Evolutionary conservation across 2,888 invertebrate genomes (phyloP).

Genomic region (Melinopterus prodromus): DNA sequence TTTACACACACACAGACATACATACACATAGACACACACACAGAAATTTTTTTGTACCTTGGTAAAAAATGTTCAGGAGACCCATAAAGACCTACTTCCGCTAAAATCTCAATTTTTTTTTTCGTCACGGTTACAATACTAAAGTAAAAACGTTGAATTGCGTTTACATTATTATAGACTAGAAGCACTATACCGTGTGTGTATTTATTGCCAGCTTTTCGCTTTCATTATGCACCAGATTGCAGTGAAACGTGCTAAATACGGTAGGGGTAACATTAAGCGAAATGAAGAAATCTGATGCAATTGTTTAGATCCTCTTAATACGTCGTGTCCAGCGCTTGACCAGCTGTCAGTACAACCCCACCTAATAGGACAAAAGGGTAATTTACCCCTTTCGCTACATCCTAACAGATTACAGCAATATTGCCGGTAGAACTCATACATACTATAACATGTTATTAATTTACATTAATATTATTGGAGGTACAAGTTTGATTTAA

Average conservation of each 20-base stretch:
- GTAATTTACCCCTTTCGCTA: not conserved
- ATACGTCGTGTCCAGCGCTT: constrained; percentile 45
- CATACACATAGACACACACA: too few species aligned
- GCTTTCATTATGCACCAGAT: not conserved
- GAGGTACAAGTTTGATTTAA: too few species aligned
- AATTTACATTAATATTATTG: too few species aligned
- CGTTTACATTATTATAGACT: too few species aligned
- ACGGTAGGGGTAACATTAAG: not conserved
- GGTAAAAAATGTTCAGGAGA: too few species aligned
- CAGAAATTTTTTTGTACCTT: too few species aligned
- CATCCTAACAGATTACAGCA: not conserved
- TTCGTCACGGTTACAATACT: too few species aligned
- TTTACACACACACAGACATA: too few species aligned
- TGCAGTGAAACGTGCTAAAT: not conserved
- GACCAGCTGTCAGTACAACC: constrained; percentile 47
- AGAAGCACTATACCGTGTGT: too few species aligned
- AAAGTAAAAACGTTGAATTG: too few species aligned
- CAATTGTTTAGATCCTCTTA: constrained; percentile 42
- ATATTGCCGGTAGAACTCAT: not conserved
- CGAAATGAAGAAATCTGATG: constrained; percentile 42
- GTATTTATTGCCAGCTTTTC: not conserved
- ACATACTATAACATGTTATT: not conserved
- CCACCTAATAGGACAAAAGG: constrained; percentile 26
- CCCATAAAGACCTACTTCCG: too few species aligned
- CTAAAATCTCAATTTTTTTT: too few species aligned